Evolutionary conservation across 1,140 invertebrate species (phyloP).

Genomic region (Scaptomyza pallida): DNA sequence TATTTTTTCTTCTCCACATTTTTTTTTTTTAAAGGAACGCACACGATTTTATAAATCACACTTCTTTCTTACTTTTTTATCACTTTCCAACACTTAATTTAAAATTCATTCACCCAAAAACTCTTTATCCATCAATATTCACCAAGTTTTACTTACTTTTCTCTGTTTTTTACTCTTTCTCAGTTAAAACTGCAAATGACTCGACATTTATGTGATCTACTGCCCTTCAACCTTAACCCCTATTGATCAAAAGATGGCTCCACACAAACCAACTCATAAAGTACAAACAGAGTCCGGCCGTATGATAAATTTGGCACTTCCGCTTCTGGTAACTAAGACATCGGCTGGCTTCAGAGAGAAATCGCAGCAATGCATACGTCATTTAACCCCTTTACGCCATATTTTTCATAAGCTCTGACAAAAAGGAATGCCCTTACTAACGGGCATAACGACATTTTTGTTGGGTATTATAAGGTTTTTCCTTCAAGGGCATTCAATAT

Average conservation of each 20-base stretch:
- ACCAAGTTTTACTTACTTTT: background rate
- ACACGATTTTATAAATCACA: too few species aligned
- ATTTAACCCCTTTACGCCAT: conserved; percentile 81
- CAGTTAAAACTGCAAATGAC: conserved; percentile 58
- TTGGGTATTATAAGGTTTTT: too few species aligned
- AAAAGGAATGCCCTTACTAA: too few species aligned
- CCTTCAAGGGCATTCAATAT: background rate
- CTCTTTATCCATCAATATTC: background rate
- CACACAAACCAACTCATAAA: conserved; percentile 72
- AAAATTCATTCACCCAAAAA: background rate
- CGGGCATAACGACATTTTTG: too few species aligned
- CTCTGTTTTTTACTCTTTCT: conserved; percentile 41
- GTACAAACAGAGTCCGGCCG: conserved; percentile 46
- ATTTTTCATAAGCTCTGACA: conserved; percentile 81
- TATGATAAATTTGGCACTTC: conserved; percentile 72
- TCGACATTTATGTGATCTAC: conserved; percentile 57
- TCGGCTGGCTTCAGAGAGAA: conserved; percentile 67
- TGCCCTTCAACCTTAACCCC: conserved; percentile 38
- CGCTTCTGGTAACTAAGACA: conserved; percentile 75
- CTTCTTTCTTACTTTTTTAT: conserved; percentile 24
- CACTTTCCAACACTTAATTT: conserved; percentile 27
- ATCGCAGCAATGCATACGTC: conserved; percentile 79
- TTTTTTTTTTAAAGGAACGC: too few species aligned
- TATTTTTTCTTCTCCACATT: too few species aligned
- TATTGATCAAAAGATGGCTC: conserved; percentile 76